Evolutionary conservation across 2,888 invertebrate species (phyloP).

Genomic region (Tiphia femorata): DNA sequence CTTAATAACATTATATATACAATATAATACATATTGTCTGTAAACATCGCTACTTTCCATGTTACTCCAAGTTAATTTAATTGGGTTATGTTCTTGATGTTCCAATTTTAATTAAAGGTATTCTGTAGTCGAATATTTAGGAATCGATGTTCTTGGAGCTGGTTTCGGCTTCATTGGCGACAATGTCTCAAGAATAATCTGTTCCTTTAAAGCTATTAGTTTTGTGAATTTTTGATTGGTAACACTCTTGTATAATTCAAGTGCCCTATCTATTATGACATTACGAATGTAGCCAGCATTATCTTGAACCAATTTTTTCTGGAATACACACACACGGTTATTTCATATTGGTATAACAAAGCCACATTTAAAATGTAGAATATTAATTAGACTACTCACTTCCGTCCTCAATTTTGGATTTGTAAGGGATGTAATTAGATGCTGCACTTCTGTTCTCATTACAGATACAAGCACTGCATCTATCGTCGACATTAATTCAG

Average conservation of each 20-base stretch:
- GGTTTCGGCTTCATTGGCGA: slow-evolving; percentile 71
- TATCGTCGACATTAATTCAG: slow-evolving; percentile 80
- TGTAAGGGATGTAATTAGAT: slow-evolving; percentile 73
- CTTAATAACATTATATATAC: slow-evolving; percentile 37
- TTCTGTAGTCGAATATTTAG: slow-evolving; percentile 79
- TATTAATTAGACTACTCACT: too few species aligned
- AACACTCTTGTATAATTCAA: slow-evolving; percentile 61
- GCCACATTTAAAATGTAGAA: neutral
- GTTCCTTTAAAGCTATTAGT: slow-evolving; percentile 67
- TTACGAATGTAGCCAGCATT: slow-evolving; percentile 77
- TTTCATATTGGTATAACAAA: neutral
- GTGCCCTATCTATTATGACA: slow-evolving; percentile 67
- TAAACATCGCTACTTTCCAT: neutral
- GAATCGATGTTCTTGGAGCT: slow-evolving; percentile 74
- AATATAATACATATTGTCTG: slow-evolving; percentile 44
- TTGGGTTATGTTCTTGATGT: neutral
- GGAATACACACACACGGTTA: slow-evolving; percentile 50
- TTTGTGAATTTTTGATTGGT: slow-evolving; percentile 59
- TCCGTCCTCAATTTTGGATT: slow-evolving; percentile 72
- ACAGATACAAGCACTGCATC: slow-evolving; percentile 81
- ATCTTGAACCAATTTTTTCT: slow-evolving; percentile 79
- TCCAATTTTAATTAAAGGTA: slow-evolving; percentile 62
- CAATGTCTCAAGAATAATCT: slow-evolving; percentile 74
- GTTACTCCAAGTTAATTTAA: slow-evolving; percentile 8
- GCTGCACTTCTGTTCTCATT: slow-evolving; percentile 80